These are phyloP conservation scores for Hemicrepidius hirtus DNA, from an alignment of 2,888 invertebrate species.

Conservation along the genomic window DNA sequence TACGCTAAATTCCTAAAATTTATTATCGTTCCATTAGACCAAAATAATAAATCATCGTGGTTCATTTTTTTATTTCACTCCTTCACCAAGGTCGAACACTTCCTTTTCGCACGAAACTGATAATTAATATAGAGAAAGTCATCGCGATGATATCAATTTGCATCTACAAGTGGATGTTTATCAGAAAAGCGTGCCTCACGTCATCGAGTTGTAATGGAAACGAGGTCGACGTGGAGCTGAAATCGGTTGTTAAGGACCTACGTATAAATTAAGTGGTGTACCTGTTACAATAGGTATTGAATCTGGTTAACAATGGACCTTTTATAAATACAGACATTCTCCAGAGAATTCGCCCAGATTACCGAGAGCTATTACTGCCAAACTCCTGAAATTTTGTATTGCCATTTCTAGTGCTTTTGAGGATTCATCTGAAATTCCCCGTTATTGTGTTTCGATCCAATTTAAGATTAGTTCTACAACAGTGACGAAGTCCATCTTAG, in stretches of 20 bases:
- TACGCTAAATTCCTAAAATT: conserved; percentile 15
- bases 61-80: not conserved
- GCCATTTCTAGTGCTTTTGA: not conserved
- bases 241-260: not conserved
- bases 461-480: conserved; percentile 1
- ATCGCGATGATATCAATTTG: conserved; percentile 40
- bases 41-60: conserved; percentile 20
- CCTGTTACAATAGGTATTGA: conserved; percentile 46
- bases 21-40: conserved; percentile 22
- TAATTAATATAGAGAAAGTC: conserved; percentile 33
- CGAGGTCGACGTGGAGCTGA: conserved; percentile 5
- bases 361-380: conserved; percentile 29
- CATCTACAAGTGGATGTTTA: conserved; percentile 36
- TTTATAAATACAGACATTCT: conserved; percentile 44
- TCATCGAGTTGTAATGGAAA: conserved; percentile 17
- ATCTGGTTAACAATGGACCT: conserved; percentile 40
- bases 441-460: not conserved
- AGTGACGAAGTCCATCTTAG: not conserved
- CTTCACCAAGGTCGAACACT: conserved; percentile 11
- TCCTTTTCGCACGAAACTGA: conserved; percentile 21
- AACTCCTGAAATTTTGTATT: conserved; percentile 2
- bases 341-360: conserved; percentile 40
- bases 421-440: not conserved
- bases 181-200: conserved; percentile 22
- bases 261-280: conserved; percentile 45